These are phyloP conservation scores for Machaerirhynchus nigripectus DNA, from an alignment of 2,113 vertebrate species.

Conservation along the genomic window DNA sequence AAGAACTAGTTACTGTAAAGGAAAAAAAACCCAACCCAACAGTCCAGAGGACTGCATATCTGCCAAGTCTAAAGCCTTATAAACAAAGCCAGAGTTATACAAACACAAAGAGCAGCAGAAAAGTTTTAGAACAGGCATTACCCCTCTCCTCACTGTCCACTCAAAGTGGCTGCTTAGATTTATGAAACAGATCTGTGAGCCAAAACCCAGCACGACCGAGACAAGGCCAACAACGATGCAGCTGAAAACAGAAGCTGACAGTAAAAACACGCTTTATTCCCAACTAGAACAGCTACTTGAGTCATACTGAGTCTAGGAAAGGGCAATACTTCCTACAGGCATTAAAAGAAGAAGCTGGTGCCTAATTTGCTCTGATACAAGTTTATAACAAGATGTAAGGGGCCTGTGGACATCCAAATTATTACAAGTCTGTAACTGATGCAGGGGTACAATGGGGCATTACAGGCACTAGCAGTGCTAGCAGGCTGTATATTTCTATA, in stretches of 20 bases:
- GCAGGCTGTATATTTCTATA: background rate
- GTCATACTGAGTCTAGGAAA: background rate
- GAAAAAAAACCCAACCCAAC: background rate
- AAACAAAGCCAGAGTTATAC: background rate
- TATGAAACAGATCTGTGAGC: background rate
- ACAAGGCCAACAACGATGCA: background rate
- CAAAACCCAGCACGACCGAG: background rate
- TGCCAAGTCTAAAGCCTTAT: background rate
- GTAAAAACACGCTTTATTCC: background rate
- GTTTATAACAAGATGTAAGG: background rate
- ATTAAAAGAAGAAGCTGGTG: background rate
- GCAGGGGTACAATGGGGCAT: background rate
- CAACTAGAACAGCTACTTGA: background rate
- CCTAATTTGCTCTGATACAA: background rate
- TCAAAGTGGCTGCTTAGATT: background rate
- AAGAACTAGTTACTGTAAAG: background rate
- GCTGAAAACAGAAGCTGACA: background rate
- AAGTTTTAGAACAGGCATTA: background rate
- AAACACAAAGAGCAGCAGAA: background rate
- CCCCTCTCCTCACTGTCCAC: background rate
- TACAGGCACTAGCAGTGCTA: background rate
- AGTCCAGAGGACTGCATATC: background rate
- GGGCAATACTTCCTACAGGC: background rate
- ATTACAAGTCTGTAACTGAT: rapidly evolving
- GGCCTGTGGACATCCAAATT: background rate